phyloP scores from a whole-genome alignment of 2,888 invertebrate species.

The Herminia tarsipennalis region DNA sequence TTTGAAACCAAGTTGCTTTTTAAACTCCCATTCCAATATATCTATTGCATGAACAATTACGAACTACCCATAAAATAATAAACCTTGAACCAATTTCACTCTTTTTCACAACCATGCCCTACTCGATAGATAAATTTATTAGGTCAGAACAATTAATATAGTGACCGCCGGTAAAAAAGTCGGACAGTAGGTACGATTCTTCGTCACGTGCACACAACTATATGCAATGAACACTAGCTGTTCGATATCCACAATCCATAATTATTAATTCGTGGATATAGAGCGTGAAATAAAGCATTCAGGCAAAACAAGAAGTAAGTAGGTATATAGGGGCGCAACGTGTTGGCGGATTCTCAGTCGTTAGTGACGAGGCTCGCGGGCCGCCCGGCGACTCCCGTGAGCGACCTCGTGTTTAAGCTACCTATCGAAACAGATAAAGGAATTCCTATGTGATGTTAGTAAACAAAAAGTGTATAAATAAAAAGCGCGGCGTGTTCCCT shows the following conservation, averaged over 20 bases:
- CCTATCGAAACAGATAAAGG: conserved; percentile 59
- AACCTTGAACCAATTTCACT: conserved; percentile 65
- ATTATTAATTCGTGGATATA: conserved; percentile 78
- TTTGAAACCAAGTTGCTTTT: too few relatives aligned
- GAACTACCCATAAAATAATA: conserved; percentile 12
- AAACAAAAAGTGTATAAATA: conserved; percentile 81
- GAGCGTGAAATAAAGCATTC: conserved; percentile 81
- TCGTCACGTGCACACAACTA: conserved; percentile 45
- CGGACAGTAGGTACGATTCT: conserved; percentile 48
- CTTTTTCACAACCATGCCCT: conserved; percentile 58
- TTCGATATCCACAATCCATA: conserved; percentile 68
- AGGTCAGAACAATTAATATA: conserved; percentile 55
- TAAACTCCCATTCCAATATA: too few relatives aligned
- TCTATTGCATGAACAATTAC: too few relatives aligned
- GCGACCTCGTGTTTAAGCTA: conserved; percentile 40
- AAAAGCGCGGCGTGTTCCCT: conserved; percentile 63
- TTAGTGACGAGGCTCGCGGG: conserved; percentile 58
- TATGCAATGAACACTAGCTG: conserved; percentile 40
- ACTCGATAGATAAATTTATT: conserved; percentile 56
- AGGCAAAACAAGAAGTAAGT: conserved; percentile 74
- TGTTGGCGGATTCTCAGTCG: conserved; percentile 67
- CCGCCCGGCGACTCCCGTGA: conserved; percentile 48
- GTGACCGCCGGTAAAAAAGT: conserved; percentile 56
- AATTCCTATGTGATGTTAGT: conserved; percentile 78
- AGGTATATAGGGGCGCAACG: conserved; percentile 78